Evolutionary conservation across 2,113 vertebrate genomes (phyloP).

Genomic region (Elachura formosa): DNA sequence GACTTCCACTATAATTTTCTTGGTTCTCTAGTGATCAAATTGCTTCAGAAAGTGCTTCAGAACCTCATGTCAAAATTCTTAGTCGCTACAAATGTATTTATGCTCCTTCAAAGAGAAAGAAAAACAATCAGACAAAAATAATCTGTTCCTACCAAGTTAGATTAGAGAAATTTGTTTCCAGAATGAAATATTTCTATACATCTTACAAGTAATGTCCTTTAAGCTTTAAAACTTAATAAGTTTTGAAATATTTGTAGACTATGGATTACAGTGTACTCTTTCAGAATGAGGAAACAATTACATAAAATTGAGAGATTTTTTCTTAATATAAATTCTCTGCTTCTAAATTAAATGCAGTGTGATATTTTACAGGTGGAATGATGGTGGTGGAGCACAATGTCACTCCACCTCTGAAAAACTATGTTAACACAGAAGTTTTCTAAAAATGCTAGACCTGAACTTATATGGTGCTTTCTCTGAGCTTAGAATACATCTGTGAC

Average conservation of each 20-base stretch:
- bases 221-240: neutral
- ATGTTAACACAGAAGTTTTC: neutral
- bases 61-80: neutral
- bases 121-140: neutral
- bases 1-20: neutral
- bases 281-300: neutral
- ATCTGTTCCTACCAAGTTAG: neutral
- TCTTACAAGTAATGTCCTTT: neutral
- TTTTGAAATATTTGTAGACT: neutral
- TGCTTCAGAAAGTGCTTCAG: neutral
- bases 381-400: accelerated
- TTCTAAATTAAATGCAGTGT: neutral
- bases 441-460: neutral
- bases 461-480: neutral
- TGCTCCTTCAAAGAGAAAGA: neutral
- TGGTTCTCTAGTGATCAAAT: neutral
- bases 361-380: neutral
- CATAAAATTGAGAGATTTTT: neutral
- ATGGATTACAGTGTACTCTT: neutral
- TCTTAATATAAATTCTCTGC: neutral
- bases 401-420: neutral
- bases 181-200: neutral
- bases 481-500: neutral
- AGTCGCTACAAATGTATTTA: neutral
- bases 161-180: neutral